Conservation (phyloP, 2,113 vertebrate genomes). For the Rallus limicola region DNA sequence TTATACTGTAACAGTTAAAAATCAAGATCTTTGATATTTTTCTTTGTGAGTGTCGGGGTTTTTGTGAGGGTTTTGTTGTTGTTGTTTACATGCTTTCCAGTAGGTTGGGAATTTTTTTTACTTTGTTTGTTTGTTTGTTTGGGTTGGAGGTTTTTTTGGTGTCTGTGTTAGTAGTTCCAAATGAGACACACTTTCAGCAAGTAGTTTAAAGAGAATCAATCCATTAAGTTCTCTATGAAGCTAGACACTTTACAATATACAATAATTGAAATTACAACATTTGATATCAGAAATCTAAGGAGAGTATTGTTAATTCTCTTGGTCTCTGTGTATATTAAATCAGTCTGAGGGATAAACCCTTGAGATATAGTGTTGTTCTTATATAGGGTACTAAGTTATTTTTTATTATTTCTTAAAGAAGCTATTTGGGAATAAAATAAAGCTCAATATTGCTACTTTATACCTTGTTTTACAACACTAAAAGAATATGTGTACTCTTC, state of each 20-base stretch:
- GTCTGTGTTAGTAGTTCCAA: neutral
- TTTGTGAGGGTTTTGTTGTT: neutral
- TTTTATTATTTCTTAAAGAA: conserved; percentile 2
- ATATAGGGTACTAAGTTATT: neutral
- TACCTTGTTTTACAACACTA: neutral
- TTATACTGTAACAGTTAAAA: neutral
- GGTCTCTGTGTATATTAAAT: neutral
- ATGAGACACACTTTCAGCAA: neutral
- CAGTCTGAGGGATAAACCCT: neutral
- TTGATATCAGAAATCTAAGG: neutral
- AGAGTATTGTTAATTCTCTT: neutral
- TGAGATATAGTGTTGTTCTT: neutral
- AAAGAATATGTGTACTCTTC: neutral
- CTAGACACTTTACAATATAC: neutral
- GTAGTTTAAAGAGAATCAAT: neutral
- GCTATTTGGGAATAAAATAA: neutral
- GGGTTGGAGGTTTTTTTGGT: accelerated
- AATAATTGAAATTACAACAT: neutral
- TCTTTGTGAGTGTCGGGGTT: accelerated
- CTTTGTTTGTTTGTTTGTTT: no score
- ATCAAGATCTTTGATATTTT: neutral
- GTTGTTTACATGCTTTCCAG: neutral
- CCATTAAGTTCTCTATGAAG: neutral
- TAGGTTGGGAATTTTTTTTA: no score
- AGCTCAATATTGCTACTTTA: neutral